These are phyloP conservation scores for Phortica okadai DNA, from an alignment of 2,888 invertebrate species.

Conservation along the genomic window DNA sequence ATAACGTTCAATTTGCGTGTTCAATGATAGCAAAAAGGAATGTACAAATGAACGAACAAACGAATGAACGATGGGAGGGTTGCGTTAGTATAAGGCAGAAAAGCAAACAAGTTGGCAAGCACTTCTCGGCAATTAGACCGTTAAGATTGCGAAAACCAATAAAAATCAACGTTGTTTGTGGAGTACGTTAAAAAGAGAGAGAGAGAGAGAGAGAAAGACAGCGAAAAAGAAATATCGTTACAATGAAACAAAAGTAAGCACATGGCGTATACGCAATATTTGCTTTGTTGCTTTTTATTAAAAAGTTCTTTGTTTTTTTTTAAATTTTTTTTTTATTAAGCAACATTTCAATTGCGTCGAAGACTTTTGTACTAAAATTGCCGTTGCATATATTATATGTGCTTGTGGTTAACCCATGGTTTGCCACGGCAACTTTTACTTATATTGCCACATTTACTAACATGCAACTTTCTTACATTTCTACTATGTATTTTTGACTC, in stretches of 20 bases:
- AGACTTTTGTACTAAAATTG: no score
- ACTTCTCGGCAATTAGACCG: slow-evolving; percentile 54
- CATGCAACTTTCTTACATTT: no score
- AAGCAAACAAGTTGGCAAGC: slow-evolving; percentile 29
- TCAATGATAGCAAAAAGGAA: slow-evolving; percentile 28
- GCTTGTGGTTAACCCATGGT: neutral
- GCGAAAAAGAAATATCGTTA: neutral
- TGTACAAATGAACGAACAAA: slow-evolving; percentile 3
- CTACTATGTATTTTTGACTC: no score
- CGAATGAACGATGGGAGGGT: neutral
- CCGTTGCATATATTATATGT: neutral
- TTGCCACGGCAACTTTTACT: neutral
- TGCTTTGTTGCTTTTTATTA: neutral
- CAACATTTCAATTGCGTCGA: neutral
- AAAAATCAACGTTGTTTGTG: slow-evolving; percentile 27
- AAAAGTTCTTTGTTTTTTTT: neutral
- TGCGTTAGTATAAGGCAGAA: slow-evolving; percentile 4
- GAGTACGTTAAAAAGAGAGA: neutral
- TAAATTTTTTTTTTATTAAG: neutral
- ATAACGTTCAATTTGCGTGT: slow-evolving; percentile 59
- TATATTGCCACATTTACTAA: no score
- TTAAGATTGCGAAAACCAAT: slow-evolving; percentile 45
- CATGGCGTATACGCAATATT: slow-evolving; percentile 16
- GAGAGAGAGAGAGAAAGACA: neutral
- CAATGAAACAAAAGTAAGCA: neutral